These are phyloP conservation scores for Sebastes vulpes DNA, from an alignment of 2,797 vertebrate genomes.

Conservation along the genomic window DNA sequence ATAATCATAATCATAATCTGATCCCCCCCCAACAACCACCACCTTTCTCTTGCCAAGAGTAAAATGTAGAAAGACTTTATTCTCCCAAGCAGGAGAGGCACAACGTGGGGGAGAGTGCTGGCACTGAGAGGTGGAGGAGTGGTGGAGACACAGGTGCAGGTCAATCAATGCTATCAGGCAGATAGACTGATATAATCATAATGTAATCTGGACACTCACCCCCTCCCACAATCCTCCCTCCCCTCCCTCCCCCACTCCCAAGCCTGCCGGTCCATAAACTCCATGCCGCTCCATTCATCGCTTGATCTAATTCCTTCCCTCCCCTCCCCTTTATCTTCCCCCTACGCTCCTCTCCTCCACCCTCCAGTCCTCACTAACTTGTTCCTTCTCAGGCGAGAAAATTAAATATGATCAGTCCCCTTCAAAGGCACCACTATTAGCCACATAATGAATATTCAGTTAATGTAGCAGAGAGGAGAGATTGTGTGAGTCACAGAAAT, in stretches of 20 bases:
- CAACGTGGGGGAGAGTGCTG: not conserved
- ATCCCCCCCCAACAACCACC: not conserved
- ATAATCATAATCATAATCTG: conserved; percentile 51
- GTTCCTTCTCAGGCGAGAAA: conserved; percentile 72
- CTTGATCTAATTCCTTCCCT: conserved; percentile 67
- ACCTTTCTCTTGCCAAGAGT: conserved; percentile 36
- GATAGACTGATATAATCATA: conserved; percentile 75
- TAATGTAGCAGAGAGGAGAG: conserved; percentile 70
- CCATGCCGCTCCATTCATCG: conserved; percentile 58
- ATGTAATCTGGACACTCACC: conserved; percentile 68
- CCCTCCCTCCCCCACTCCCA: not conserved
- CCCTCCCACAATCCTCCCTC: not conserved
- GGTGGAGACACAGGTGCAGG: conserved; percentile 63
- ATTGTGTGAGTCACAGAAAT: conserved; percentile 44
- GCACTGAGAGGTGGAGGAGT: conserved; percentile 12
- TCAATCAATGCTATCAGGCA: conserved; percentile 72
- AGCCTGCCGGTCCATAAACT: conserved; percentile 56
- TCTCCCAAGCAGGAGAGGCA: conserved; percentile 22
- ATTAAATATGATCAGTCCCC: conserved; percentile 81
- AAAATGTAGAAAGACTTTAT: conserved; percentile 4
- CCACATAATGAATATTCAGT: conserved; percentile 81
- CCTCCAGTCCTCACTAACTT: conserved; percentile 46
- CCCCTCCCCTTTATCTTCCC: conserved; percentile 63
- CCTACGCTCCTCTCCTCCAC: conserved; percentile 38
- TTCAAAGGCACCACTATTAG: conserved; percentile 83